Evolutionary conservation across 1,140 invertebrate genomes (phyloP).

Genomic region (Chironomus striatipennis): DNA sequence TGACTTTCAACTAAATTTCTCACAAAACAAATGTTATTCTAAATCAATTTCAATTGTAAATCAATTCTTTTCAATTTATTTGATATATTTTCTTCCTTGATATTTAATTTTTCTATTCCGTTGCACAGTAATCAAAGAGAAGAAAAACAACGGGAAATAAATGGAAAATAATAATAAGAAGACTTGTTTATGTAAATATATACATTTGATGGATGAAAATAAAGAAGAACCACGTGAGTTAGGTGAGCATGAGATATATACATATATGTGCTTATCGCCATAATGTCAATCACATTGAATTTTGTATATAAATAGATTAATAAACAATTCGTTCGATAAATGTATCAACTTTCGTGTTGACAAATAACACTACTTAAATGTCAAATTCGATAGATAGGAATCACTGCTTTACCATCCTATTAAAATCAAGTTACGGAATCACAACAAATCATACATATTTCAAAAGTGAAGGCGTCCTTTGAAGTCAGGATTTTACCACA

Average conservation of each 20-base stretch:
- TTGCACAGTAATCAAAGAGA: too few species aligned
- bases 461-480: too few species aligned
- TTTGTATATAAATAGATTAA: conserved; percentile 1
- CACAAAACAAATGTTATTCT: not conserved
- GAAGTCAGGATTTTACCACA: too few species aligned
- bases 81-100: not conserved
- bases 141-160: too few species aligned
- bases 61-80: conserved; percentile 14
- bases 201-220: too few species aligned
- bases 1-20: conserved; percentile 15
- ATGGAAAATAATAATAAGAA: too few species aligned
- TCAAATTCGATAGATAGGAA: not conserved
- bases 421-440: too few species aligned
- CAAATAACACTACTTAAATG: not conserved
- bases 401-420: too few species aligned
- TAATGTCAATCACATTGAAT: not conserved
- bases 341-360: too few species aligned
- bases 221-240: not conserved
- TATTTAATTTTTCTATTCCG: not conserved
- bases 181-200: too few species aligned
- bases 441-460: too few species aligned
- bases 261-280: not conserved
- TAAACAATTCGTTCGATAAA: not conserved
- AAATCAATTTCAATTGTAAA: conserved; percentile 18
- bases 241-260: not conserved